Conservation (phyloP, 35 echinoderm and acorn worm species). For the Acanthaster planci region DNA sequence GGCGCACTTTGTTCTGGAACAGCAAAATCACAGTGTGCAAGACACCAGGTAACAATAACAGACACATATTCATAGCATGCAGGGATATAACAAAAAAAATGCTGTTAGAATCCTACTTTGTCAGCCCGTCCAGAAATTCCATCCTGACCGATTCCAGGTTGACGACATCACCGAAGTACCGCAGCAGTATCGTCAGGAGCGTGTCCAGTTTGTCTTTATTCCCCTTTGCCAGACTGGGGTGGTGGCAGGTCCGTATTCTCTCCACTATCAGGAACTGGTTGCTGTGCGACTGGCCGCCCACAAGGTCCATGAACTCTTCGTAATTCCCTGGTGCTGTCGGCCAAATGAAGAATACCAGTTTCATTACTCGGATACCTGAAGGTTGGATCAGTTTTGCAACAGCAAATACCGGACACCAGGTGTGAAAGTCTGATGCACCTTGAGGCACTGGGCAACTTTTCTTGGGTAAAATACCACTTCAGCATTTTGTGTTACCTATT, state of each 20-base stretch:
- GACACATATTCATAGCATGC: no score
- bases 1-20: no score
- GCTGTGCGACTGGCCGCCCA: conserved; percentile 34
- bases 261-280: conserved; percentile 69
- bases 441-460: no score
- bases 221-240: conserved; percentile 88
- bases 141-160: conserved; percentile 46
- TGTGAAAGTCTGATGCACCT: no score
- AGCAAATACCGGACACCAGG: no score
- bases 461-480: no score
- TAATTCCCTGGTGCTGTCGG: conserved; percentile 41
- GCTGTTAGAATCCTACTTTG: conserved; percentile 71
- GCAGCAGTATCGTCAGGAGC: conserved; percentile 55
- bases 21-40: no score
- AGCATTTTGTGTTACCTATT: no score
- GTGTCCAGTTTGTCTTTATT: conserved; percentile 93
- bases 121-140: conserved; percentile 71
- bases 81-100: no score
- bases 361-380: no score
- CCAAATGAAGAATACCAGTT: not conserved
- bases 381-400: no score
- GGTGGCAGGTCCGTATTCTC: conserved; percentile 75
- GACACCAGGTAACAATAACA: no score
- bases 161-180: conserved; percentile 64
- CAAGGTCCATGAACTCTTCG: conserved; percentile 37